phyloP scores from a whole-genome alignment of 2,797 vertebrate genomes.

The Clarias pachynema region DNA sequence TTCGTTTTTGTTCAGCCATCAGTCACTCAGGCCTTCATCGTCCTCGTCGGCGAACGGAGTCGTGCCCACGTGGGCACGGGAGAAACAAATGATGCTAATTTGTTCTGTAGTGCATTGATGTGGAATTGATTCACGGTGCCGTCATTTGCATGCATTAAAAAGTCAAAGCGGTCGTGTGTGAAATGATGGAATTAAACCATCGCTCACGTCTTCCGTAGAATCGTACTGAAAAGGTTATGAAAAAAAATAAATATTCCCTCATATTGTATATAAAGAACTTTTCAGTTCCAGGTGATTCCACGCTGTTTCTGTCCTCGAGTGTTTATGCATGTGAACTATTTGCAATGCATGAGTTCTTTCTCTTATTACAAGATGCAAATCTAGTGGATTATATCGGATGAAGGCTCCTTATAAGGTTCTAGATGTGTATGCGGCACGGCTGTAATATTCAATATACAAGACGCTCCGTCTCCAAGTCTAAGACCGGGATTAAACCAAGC shows the following conservation, averaged over 20 bases:
- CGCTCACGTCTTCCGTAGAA: neutral
- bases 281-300: neutral
- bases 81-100: conserved; percentile 12
- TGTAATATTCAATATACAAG: neutral
- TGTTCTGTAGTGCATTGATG: neutral
- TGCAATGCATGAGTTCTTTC: neutral
- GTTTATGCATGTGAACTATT: neutral
- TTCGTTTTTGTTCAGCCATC: no score
- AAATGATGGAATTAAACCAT: conserved; percentile 6
- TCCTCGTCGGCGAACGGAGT: neutral
- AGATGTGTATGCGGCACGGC: neutral
- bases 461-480: neutral
- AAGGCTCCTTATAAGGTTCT: neutral
- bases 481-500: neutral
- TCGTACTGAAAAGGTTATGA: neutral
- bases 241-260: neutral
- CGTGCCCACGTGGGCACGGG: neutral
- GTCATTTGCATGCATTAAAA: conserved; percentile 44
- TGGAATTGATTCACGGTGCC: conserved; percentile 19
- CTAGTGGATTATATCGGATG: neutral
- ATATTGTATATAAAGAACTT: neutral
- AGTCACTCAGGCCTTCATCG: neutral
- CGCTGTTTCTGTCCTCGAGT: neutral
- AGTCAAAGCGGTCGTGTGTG: conserved; percentile 42
- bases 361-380: neutral